phyloP scores from a whole-genome alignment of 2,797 vertebrate species.

The Sebastolobus altivelis region DNA sequence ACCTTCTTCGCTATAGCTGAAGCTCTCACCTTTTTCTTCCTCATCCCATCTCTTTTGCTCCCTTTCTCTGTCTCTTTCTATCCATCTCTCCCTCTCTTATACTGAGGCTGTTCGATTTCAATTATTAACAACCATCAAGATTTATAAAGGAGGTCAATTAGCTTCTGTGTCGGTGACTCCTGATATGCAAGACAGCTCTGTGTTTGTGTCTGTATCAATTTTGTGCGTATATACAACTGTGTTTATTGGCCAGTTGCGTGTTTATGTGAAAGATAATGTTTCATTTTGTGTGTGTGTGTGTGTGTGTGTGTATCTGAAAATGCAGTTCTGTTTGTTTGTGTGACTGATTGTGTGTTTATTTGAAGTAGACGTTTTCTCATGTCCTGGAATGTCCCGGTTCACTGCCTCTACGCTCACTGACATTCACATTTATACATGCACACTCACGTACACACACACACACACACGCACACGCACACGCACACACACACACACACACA shows the following conservation, averaged over 20 bases:
- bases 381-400: conserved; percentile 63
- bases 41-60: conserved; percentile 16
- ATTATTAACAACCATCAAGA: conserved; percentile 63
- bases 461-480: not conserved
- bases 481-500: not conserved
- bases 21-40: not conserved
- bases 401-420: conserved; percentile 39
- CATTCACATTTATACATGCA: conserved; percentile 14
- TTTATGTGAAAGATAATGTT: not conserved
- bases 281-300: not conserved
- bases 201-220: conserved; percentile 20
- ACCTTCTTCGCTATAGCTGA: conserved; percentile 10
- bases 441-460: not conserved
- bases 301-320: not conserved
- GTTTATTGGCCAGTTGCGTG: conserved; percentile 10
- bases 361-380: conserved; percentile 21
- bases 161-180: conserved; percentile 48
- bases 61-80: conserved; percentile 1
- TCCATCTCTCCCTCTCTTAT: conserved; percentile 4
- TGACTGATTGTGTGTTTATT: conserved; percentile 23
- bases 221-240: not conserved
- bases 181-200: conserved; percentile 9
- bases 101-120: conserved; percentile 51
- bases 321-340: conserved; percentile 15
- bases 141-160: conserved; percentile 63